Percentiles rank a stretch among this genome's conserved stretches.
phyloP scores from a whole-genome alignment of 2,797 vertebrate genomes.

The Smutsia gigantea region DNA sequence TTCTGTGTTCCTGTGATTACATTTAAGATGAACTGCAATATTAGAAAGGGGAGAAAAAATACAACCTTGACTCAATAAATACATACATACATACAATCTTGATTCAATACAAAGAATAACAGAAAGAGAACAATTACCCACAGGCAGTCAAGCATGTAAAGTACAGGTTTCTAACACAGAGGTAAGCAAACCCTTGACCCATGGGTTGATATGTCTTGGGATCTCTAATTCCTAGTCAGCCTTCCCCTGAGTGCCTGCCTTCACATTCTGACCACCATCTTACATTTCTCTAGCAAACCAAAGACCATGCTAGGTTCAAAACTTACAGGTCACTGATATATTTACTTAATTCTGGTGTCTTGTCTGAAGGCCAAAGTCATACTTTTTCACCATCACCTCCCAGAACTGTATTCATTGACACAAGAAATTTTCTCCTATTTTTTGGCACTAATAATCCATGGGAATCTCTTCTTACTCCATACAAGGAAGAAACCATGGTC shows the following conservation, averaged over 20 bases:
- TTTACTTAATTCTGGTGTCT: slow-evolving; percentile 22
- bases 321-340: not conserved
- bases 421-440: not conserved
- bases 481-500: not conserved
- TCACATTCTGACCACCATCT: not conserved
- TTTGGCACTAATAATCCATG: not conserved
- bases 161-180: not conserved
- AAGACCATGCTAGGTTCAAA: not conserved
- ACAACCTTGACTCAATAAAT: not conserved
- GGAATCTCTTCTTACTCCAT: not conserved
- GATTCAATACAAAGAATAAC: not conserved
- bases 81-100: not conserved
- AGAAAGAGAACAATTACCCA: not conserved
- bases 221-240: not conserved
- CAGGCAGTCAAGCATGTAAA: not conserved
- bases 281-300: not conserved
- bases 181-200: not conserved
- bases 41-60: not conserved
- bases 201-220: not conserved
- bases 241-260: not conserved
- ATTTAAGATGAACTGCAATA: not conserved
- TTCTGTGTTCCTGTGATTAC: not conserved
- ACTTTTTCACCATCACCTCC: not conserved
- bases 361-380: not conserved
- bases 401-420: not conserved